Evolutionary conservation across 2,797 vertebrate genomes (phyloP).

Genomic region (Sternotherus odoratus): DNA sequence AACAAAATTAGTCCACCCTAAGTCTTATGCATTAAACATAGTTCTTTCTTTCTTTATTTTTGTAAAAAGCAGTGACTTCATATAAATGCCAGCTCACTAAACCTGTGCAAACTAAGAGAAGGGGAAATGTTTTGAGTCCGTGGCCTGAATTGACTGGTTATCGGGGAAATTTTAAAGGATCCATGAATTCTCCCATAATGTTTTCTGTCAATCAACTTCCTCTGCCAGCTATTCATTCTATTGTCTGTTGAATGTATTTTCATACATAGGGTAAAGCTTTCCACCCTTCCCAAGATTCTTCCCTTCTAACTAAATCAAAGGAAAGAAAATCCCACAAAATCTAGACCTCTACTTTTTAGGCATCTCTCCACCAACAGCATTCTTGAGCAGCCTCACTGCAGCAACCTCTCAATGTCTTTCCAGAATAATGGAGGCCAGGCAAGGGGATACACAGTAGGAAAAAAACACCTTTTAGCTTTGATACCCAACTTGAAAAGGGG

Average conservation of each 20-base stretch:
- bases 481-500: neutral
- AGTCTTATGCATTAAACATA: neutral
- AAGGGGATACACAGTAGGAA: neutral
- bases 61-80: neutral
- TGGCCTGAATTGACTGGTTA: neutral
- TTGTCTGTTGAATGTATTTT: constrained; percentile 41
- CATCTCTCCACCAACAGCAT: neutral
- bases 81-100: neutral
- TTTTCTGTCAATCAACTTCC: constrained; percentile 16
- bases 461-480: neutral
- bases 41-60: neutral
- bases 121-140: neutral
- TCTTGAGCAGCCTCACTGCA: neutral
- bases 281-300: neutral
- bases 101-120: neutral
- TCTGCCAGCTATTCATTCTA: constrained; percentile 15
- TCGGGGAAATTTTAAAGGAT: neutral
- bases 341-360: neutral
- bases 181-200: neutral
- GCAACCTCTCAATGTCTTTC: neutral
- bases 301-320: constrained; percentile 52
- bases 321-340: constrained; percentile 56
- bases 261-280: constrained; percentile 51
- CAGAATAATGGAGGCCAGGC: neutral
- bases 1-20: neutral